phyloP scores from a whole-genome alignment of 2,113 vertebrate genomes.

The Gobiocypris rarus region DNA sequence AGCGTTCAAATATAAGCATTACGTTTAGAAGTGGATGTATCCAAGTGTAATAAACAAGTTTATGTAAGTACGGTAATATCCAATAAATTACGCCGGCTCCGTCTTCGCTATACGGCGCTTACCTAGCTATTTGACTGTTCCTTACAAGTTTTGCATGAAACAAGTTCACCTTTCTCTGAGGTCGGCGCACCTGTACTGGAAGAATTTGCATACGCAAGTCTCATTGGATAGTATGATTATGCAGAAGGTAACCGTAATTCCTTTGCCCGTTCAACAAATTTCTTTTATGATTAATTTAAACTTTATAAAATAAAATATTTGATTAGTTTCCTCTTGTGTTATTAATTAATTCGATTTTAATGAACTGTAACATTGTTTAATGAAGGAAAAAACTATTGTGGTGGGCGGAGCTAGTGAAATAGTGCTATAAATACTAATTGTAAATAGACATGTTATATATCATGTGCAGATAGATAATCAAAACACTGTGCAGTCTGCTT shows the following conservation, averaged over 20 bases:
- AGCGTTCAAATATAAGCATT: background rate
- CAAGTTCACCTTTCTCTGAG: background rate
- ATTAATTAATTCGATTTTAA: background rate
- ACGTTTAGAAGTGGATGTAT: background rate
- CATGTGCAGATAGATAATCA: background rate
- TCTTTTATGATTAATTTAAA: background rate
- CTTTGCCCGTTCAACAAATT: background rate
- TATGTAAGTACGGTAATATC: background rate
- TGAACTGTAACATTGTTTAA: background rate
- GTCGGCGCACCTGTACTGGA: conserved; percentile 34
- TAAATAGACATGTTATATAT: background rate
- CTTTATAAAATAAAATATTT: background rate
- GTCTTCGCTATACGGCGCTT: background rate
- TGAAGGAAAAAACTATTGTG: background rate
- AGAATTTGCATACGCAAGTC: conserved; percentile 33
- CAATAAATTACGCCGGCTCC: background rate
- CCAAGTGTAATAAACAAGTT: background rate
- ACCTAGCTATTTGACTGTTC: background rate
- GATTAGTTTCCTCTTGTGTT: background rate
- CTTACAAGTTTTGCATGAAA: background rate
- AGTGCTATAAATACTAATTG: background rate
- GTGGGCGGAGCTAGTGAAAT: background rate
- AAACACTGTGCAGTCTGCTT: background rate
- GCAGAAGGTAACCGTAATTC: background rate
- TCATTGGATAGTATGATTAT: conserved; percentile 53